Evolutionary conservation across 2,888 invertebrate genomes (phyloP), one percentile per base, ranked within the genome.

Genomic region (Troglohyphantes excavatus): DNA sequence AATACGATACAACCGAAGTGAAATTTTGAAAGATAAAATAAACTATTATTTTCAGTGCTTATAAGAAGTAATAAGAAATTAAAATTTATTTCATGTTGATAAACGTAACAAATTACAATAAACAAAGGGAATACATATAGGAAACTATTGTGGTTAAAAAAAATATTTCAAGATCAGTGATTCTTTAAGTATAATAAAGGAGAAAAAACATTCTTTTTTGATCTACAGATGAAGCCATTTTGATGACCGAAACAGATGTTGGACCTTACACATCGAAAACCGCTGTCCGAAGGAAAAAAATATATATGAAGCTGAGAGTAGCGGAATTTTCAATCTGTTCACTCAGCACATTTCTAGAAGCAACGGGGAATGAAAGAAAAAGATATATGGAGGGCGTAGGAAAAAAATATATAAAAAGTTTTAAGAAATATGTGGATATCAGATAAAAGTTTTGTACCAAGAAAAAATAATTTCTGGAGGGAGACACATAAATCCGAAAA

Each of bases 261-360:
- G 73, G 70, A 53, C 73, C 39, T 43, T 19, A 73, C 63, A 43
- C 79, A 68, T 81, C 67, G 79, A 81, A 83, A 81, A 81, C 59
- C 82, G 70, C 68, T 82, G 82, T 61, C 70, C 82, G 19, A 67
- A 59, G 43, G 73, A 26, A 67, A 63, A 67, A 43, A 33, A 68
- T 61, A 26, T 59, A 73, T 33, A 59, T 29, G 39, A 26, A 83
- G 83, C 83, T 73, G 83, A 83, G 83, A 39, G 70, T 33, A 63
- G 83, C 72, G 73, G 83, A 83, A 83, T 83, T 83, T 53, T 73
- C 83, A 72, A 83, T 23, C 63, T 27, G 83, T 63, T 29, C 72
- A 63, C 83, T 83, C 83, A 83, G 83, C 83, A 70, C 61, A 73
- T 83, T 83, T 83, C 6, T 19, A n/a, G 21, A 19, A 17, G 26